Evolutionary conservation across 2,113 vertebrate species (phyloP).

Genomic region (Gnathonemus echidnorhynchus): DNA sequence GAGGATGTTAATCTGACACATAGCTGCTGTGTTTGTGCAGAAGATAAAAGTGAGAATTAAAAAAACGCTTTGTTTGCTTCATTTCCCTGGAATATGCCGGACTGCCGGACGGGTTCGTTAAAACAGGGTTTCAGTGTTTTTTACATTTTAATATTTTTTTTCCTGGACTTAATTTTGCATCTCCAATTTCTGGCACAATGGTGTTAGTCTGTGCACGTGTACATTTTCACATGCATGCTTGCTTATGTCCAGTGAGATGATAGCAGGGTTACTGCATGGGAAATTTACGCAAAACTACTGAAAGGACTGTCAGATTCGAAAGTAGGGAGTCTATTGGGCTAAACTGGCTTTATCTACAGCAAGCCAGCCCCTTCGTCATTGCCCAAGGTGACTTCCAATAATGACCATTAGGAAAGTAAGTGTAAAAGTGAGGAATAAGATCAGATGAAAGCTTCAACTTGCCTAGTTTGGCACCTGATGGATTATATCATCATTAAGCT

Average conservation of each 20-base stretch:
- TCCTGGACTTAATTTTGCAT: background rate
- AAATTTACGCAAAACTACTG: background rate
- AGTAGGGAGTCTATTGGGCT: background rate
- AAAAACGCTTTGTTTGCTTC: slow-evolving; percentile 50
- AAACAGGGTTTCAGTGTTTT: slow-evolving; percentile 51
- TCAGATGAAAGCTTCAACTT: background rate
- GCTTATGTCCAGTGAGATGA: background rate
- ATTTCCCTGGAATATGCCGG: slow-evolving; percentile 46
- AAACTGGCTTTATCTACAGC: background rate
- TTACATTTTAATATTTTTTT: slow-evolving; percentile 21
- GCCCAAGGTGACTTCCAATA: background rate
- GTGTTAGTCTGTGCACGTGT: slow-evolving; percentile 37
- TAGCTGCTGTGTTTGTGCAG: slow-evolving; percentile 50
- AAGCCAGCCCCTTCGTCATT: background rate
- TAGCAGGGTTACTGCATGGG: background rate
- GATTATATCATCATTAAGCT: background rate
- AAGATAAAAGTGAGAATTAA: slow-evolving; percentile 48
- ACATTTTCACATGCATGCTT: slow-evolving; percentile 34
- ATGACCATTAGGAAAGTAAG: background rate
- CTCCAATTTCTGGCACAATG: background rate
- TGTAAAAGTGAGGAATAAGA: background rate
- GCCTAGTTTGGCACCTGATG: background rate
- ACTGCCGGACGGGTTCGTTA: slow-evolving; percentile 39
- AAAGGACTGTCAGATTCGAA: background rate
- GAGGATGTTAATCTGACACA: slow-evolving; percentile 52